Evolutionary conservation across 1,140 invertebrate genomes (phyloP).

Genomic region (Drosophila leontia): DNA sequence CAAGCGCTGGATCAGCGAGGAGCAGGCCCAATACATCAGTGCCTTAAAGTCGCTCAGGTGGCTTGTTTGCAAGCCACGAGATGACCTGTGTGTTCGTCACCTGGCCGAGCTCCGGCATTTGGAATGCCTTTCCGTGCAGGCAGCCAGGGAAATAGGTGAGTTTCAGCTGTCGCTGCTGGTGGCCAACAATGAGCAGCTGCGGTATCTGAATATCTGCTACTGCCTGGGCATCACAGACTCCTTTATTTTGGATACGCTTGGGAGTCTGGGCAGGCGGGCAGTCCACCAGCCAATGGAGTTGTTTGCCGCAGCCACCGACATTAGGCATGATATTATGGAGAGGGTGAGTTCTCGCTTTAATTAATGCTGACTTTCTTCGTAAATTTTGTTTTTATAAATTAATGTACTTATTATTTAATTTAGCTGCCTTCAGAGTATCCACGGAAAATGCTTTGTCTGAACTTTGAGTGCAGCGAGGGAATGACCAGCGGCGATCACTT

Average conservation of each 20-base stretch:
- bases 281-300: slow-evolving; percentile 53
- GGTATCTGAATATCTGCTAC: slow-evolving; percentile 71
- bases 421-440: slow-evolving; percentile 58
- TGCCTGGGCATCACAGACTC: slow-evolving; percentile 64
- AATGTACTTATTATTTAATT: not conserved
- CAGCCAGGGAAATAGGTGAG: slow-evolving; percentile 65
- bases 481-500: slow-evolving; percentile 57
- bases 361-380: not conserved
- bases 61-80: slow-evolving; percentile 68
- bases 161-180: slow-evolving; percentile 46
- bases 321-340: slow-evolving; percentile 66
- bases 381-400: not conserved
- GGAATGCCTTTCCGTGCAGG: slow-evolving; percentile 64
- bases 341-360: slow-evolving; percentile 49
- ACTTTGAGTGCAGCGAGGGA: slow-evolving; percentile 72
- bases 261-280: slow-evolving; percentile 32
- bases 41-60: slow-evolving; percentile 51
- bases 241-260: slow-evolving; percentile 58
- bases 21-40: slow-evolving; percentile 63
- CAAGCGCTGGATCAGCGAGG: slow-evolving; percentile 67
- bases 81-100: slow-evolving; percentile 55
- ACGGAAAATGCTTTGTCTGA: slow-evolving; percentile 50
- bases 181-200: slow-evolving; percentile 55
- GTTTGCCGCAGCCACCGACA: slow-evolving; percentile 69
- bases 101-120: slow-evolving; percentile 49